Percentiles rank a stretch among this genome's conserved stretches.
Evolutionary conservation across 2,797 vertebrate species (phyloP).

Genomic region (Pristis pectinata): DNA sequence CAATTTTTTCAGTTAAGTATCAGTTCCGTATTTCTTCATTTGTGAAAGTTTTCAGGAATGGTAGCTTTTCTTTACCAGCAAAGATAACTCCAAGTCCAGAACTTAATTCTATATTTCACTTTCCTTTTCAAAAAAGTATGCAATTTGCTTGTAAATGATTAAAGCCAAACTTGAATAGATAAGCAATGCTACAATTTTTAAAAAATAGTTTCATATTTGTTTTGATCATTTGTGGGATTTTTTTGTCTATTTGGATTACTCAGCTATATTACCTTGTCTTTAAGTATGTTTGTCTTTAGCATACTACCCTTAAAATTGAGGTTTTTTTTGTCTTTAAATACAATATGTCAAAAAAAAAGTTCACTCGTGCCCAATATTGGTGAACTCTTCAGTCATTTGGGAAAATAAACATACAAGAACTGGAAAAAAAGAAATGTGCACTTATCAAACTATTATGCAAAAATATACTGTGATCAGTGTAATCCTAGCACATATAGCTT

Average conservation of each 20-base stretch:
- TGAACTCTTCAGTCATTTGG: too few relatives aligned
- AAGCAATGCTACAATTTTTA: not conserved
- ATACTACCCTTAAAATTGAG: not conserved
- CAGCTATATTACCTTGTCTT: not conserved
- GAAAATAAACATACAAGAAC: not conserved
- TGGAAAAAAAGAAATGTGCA: not conserved
- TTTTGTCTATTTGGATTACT: not conserved
- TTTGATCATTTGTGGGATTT: not conserved
- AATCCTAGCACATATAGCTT: too few relatives aligned
- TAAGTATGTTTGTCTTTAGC: not conserved
- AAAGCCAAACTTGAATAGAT: not conserved
- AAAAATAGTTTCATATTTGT: not conserved
- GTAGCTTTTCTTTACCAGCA: not conserved
- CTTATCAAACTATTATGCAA: not conserved
- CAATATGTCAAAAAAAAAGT: not conserved
- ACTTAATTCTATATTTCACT: not conserved
- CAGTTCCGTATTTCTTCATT: not conserved
- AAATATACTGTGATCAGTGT: not conserved
- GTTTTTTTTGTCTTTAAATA: not conserved
- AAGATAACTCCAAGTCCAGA: not conserved
- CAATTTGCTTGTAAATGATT: not conserved
- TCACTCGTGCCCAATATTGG: not conserved
- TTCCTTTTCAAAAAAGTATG: not conserved
- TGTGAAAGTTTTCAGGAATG: not conserved
- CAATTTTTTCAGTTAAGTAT: not conserved